These are phyloP conservation scores for Globodera ellingtonae DNA, from an alignment of 1,140 invertebrate genomes.

Conservation along the genomic window DNA sequence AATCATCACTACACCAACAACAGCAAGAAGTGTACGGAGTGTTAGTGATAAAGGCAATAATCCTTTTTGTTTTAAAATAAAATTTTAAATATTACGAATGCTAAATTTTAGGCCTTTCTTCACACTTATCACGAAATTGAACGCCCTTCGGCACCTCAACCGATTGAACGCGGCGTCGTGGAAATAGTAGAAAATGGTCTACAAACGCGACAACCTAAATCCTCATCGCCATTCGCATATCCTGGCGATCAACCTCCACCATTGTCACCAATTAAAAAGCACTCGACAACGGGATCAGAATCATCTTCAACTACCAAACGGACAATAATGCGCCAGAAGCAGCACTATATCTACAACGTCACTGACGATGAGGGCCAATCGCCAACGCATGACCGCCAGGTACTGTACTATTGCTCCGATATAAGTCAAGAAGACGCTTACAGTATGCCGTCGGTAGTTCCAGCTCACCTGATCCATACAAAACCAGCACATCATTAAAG, in stretches of 20 bases:
- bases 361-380: constrained; percentile 14
- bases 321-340: not conserved
- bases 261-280: constrained; percentile 5
- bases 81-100: not conserved
- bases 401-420: not conserved
- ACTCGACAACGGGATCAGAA: constrained; percentile 8
- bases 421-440: not conserved
- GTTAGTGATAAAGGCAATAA: not conserved
- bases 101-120: not conserved
- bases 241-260: not conserved
- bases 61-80: not conserved
- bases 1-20: not conserved
- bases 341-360: constrained; percentile 29
- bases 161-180: not conserved
- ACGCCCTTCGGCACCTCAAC: not conserved
- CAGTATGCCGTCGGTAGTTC: constrained; percentile 2
- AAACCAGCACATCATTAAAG: not conserved
- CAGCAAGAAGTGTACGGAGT: not conserved
- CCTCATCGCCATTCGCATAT: not conserved
- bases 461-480: not conserved
- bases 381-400: not conserved
- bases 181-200: not conserved
- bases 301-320: constrained; percentile 15
- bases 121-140: not conserved
- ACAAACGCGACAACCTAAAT: not conserved